A percentile compares a stretch with the other conserved stretches of the same genome.
Evolutionary conservation across 2,797 vertebrate species (phyloP).

Genomic region (Atherinosoma microstoma): DNA sequence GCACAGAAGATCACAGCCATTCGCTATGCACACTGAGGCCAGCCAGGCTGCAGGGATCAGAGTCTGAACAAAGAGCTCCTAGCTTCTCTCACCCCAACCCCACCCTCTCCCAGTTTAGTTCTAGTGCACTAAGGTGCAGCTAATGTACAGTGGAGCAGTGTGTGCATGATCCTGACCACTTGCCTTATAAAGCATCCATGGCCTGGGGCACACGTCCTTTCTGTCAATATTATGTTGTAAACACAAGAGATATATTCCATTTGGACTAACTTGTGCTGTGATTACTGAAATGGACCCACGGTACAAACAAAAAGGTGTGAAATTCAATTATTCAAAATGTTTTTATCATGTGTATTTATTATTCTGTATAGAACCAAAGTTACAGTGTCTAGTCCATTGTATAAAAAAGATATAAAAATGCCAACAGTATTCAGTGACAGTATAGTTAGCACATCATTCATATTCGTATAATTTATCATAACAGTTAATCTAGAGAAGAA

Average conservation of each 20-base stretch:
- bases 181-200: slow-evolving; percentile 65
- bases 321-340: slow-evolving; percentile 10
- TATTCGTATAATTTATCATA: not conserved
- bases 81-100: slow-evolving; percentile 35
- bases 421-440: not conserved
- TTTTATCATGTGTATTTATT: not conserved
- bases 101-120: slow-evolving; percentile 62
- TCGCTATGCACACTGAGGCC: slow-evolving; percentile 57
- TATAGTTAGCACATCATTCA: not conserved
- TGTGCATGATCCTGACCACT: slow-evolving; percentile 50
- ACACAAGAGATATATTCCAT: slow-evolving; percentile 62
- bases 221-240: slow-evolving; percentile 74
- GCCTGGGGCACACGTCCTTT: slow-evolving; percentile 62
- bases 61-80: slow-evolving; percentile 76
- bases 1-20: slow-evolving; percentile 68
- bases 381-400: too few relatives aligned
- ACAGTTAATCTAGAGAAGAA: not conserved
- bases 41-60: slow-evolving; percentile 66
- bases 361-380: not conserved
- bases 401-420: not conserved
- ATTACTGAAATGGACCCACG: slow-evolving; percentile 48
- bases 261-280: slow-evolving; percentile 49
- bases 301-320: slow-evolving; percentile 22
- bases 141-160: slow-evolving; percentile 58
- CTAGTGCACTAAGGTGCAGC: slow-evolving; percentile 56